These are phyloP conservation scores for Rhinogobio ventralis DNA, from an alignment of 2,797 vertebrate genomes.

Conservation along the genomic window DNA sequence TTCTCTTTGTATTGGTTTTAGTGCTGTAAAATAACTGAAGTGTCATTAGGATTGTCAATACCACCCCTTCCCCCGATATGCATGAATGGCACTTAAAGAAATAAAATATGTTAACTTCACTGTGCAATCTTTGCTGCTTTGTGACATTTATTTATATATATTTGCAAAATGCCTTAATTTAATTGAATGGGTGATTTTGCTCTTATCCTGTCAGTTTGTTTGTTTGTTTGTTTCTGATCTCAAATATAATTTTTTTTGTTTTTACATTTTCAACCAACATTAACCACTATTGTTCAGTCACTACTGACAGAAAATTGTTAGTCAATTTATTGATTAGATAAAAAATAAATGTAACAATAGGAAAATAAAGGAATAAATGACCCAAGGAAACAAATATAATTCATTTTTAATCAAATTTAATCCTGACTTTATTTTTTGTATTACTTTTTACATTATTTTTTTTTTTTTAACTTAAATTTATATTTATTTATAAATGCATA, in stretches of 20 bases:
- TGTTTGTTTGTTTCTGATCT: background rate
- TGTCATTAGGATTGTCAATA: slow-evolving; percentile 93
- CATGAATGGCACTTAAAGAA: slow-evolving; percentile 97
- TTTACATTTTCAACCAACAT: background rate
- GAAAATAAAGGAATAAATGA: too few relatives aligned
- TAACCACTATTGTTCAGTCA: background rate
- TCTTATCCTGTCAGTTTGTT: background rate
- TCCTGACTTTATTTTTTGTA: background rate
- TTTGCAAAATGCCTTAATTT: background rate
- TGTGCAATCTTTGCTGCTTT: slow-evolving; percentile 80
- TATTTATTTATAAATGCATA: background rate
- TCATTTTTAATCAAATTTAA: too few relatives aligned
- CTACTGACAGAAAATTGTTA: background rate
- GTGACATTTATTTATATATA: slow-evolving; percentile 58
- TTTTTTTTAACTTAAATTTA: background rate
- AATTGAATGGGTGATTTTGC: background rate
- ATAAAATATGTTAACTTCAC: slow-evolving; percentile 93
- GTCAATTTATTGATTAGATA: too few relatives aligned
- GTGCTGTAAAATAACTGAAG: slow-evolving; percentile 94
- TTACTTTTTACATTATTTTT: background rate
- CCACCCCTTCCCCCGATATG: slow-evolving; percentile 85
- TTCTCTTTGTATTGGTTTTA: slow-evolving; percentile 92
- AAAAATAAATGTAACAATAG: too few relatives aligned
- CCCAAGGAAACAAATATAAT: too few relatives aligned
- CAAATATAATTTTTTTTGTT: background rate